A percentile compares a stretch with the other conserved stretches of the same genome.
Conservation (phyloP, 2,797 vertebrate species). For the Carduelis carduelis region DNA sequence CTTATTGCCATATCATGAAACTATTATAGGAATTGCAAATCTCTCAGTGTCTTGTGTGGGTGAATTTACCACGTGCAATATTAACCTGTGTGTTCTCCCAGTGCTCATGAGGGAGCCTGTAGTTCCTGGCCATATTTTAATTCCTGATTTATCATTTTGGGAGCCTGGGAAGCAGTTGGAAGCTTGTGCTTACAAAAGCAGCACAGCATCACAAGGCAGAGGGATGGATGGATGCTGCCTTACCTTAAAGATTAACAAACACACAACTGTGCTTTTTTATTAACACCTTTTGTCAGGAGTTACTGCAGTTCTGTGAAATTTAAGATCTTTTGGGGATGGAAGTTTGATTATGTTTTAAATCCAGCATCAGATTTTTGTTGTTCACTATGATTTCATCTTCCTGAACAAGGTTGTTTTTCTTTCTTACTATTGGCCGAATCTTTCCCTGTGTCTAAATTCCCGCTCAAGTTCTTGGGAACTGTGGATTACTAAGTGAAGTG, state of each 20-base stretch:
- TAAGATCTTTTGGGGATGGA: background rate
- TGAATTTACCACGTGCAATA: conserved; percentile 7
- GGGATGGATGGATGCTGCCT: background rate
- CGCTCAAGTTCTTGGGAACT: background rate
- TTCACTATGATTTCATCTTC: background rate
- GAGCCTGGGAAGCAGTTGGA: background rate
- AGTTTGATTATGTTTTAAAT: background rate
- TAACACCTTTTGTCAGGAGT: background rate
- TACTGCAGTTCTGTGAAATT: background rate
- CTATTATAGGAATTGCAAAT: background rate
- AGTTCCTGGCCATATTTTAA: background rate
- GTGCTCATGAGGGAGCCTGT: background rate
- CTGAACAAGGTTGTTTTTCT: background rate
- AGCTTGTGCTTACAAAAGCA: background rate
- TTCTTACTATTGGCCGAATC: background rate
- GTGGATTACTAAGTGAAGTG: background rate
- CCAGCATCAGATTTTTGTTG: background rate
- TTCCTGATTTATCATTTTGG: background rate
- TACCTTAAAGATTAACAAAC: background rate
- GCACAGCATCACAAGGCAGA: background rate
- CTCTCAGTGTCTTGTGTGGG: background rate
- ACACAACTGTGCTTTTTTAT: background rate
- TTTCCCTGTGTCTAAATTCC: background rate
- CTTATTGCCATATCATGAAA: background rate
- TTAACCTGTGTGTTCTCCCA: background rate